phyloP scores from a whole-genome alignment of 2,113 vertebrate species.

The Noturus placidus region DNA sequence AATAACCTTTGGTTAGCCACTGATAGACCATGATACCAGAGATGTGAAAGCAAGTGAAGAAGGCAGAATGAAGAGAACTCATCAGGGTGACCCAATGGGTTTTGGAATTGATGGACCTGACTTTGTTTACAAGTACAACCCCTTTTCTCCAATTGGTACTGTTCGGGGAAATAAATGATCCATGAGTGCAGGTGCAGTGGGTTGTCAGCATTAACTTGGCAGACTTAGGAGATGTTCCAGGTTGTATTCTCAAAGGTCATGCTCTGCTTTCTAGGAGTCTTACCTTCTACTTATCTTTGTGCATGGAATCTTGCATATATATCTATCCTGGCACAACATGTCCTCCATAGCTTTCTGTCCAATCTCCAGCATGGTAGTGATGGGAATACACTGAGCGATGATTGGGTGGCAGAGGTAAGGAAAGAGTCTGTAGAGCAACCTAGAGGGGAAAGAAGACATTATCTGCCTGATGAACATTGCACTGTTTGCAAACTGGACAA shows the following conservation, averaged over 20 bases:
- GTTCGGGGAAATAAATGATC: conserved; percentile 74
- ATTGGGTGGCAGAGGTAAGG: conserved; percentile 54
- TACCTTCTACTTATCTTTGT: conserved; percentile 72
- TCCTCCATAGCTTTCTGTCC: conserved; percentile 60
- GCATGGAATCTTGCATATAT: conserved; percentile 67
- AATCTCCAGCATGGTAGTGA: conserved; percentile 58
- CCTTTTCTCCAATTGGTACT: conserved; percentile 63
- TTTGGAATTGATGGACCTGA: conserved; percentile 60
- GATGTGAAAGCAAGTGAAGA: conserved; percentile 31
- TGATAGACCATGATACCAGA: conserved; percentile 49
- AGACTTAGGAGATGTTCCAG: conserved; percentile 66
- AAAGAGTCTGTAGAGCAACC: conserved; percentile 46
- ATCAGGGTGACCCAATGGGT: conserved; percentile 53
- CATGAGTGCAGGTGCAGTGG: conserved; percentile 61
- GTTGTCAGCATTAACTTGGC: conserved; percentile 71
- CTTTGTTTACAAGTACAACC: conserved; percentile 50
- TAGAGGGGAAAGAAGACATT: conserved; percentile 54
- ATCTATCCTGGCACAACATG: conserved; percentile 61
- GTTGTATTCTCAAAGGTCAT: conserved; percentile 77
- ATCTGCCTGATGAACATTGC: conserved; percentile 65
- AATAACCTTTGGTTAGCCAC: conserved; percentile 59
- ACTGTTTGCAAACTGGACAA: conserved; percentile 59
- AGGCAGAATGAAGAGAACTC: conserved; percentile 55
- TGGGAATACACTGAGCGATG: conserved; percentile 62
- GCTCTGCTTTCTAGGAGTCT: conserved; percentile 69